Conservation (phyloP, 2,797 vertebrate species). For the Sebastes miniatus region DNA sequence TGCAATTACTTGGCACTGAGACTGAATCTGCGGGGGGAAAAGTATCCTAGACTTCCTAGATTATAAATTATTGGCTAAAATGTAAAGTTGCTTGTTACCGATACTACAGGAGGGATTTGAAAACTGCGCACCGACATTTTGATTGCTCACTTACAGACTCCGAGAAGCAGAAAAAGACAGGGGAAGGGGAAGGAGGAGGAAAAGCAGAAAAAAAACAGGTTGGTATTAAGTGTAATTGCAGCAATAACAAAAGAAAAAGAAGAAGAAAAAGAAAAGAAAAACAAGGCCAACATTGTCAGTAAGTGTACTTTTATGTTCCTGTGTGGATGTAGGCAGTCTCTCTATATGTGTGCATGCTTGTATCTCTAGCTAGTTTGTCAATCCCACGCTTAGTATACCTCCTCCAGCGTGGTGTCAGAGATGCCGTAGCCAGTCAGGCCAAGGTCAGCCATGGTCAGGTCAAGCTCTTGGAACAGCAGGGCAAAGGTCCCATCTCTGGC, state of each 20-base stretch:
- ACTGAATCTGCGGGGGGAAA: not conserved
- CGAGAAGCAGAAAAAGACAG: not conserved
- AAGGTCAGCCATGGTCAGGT: constrained; percentile 87
- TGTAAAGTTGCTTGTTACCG: not conserved
- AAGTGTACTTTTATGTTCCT: not conserved
- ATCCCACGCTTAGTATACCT: constrained; percentile 79
- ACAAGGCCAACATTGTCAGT: not conserved
- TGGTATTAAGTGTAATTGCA: not conserved
- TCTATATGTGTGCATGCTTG: not conserved
- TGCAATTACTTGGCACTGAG: not conserved
- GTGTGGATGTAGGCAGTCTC: not conserved
- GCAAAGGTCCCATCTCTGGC: constrained; percentile 93
- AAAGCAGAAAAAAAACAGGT: not conserved
- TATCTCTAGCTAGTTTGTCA: not conserved
- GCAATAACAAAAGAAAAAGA: not conserved
- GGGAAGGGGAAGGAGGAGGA: not conserved
- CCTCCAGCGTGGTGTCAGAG: constrained; percentile 96
- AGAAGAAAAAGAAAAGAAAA: not conserved
- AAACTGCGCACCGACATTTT: not conserved
- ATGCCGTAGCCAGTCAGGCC: constrained; percentile 96
- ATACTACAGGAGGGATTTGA: not conserved
- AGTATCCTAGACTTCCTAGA: not conserved
- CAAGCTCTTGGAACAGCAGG: constrained; percentile 91
- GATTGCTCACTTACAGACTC: not conserved
- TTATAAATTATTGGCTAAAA: not conserved